Conservation (phyloP, 2,888 invertebrate species). For the Malacosoma neustria region DNA sequence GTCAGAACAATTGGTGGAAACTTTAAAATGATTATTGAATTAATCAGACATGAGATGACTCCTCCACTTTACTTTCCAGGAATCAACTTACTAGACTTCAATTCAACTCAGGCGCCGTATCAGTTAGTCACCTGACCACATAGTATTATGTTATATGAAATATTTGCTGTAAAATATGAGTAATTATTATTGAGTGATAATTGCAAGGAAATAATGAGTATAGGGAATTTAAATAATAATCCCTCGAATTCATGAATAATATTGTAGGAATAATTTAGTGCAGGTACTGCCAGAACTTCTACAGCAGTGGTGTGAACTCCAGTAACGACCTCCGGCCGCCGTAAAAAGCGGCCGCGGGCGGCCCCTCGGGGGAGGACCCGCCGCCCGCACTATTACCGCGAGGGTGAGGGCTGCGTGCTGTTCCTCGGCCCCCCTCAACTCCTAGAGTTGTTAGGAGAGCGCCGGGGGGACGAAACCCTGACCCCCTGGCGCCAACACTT, state of each 20-base stretch:
- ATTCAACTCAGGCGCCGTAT: not conserved
- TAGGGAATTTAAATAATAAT: not conserved
- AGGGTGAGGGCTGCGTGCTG: too few species aligned
- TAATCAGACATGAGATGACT: not conserved
- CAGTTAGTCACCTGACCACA: not conserved
- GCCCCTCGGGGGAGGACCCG: too few species aligned
- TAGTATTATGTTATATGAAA: not conserved
- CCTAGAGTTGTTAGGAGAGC: too few species aligned
- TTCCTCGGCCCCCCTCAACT: too few species aligned
- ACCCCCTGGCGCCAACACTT: too few species aligned
- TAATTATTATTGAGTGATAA: not conserved
- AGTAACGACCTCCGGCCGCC: too few species aligned
- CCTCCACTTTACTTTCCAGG: not conserved
- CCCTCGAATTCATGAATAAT: not conserved
- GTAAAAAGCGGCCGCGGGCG: too few species aligned
- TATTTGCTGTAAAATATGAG: not conserved
- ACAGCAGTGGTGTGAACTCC: too few species aligned
- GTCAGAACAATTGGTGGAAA: not conserved
- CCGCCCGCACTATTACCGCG: too few species aligned
- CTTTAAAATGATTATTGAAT: not conserved
- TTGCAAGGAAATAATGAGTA: not conserved
- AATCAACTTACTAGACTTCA: not conserved
- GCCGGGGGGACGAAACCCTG: too few species aligned
- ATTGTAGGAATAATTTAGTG: not conserved
- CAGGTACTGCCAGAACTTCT: too few species aligned